Conservation (phyloP, 2,113 vertebrate genomes). For the Hippocampus guttulatus region DNA sequence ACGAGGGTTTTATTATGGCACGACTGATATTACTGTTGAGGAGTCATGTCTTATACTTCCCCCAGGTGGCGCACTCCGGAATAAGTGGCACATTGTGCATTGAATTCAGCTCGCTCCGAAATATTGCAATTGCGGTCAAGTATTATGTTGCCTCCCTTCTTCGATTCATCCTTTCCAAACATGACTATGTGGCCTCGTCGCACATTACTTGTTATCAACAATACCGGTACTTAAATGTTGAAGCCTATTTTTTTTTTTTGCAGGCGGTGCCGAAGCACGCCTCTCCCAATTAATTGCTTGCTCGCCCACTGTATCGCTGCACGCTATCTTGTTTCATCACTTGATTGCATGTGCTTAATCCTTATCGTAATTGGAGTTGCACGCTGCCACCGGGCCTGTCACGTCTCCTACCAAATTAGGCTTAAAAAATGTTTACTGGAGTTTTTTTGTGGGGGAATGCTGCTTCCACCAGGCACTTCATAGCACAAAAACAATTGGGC, state of each 20-base stretch:
- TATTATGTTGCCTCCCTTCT: not conserved
- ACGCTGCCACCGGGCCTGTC: constrained; percentile 71
- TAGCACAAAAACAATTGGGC: constrained; percentile 63
- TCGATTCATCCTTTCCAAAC: constrained; percentile 47
- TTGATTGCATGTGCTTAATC: constrained; percentile 78
- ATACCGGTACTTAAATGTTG: constrained; percentile 66
- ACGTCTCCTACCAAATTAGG: constrained; percentile 77
- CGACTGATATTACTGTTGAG: too few species aligned
- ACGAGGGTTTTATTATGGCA: too few species aligned
- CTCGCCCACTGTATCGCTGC: constrained; percentile 76
- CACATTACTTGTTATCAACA: constrained; percentile 62
- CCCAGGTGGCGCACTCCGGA: too few species aligned
- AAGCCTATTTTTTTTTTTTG: constrained; percentile 62
- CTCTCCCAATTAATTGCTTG: constrained; percentile 74
- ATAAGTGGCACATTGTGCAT: too few species aligned
- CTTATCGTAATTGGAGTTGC: constrained; percentile 79
- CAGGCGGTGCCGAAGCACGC: constrained; percentile 68
- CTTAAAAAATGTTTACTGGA: constrained; percentile 76
- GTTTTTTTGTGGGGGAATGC: constrained; percentile 51
- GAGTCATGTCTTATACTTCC: too few species aligned
- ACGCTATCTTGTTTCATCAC: constrained; percentile 80
- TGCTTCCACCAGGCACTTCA: constrained; percentile 61
- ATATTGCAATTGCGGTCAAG: too few species aligned
- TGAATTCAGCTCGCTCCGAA: too few species aligned
- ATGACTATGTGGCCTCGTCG: constrained; percentile 36